A percentile compares a stretch with the other conserved stretches of the same genome.
Evolutionary conservation across 2,797 vertebrate genomes (phyloP).

Genomic region (Phrynocephalus vlangalii): DNA sequence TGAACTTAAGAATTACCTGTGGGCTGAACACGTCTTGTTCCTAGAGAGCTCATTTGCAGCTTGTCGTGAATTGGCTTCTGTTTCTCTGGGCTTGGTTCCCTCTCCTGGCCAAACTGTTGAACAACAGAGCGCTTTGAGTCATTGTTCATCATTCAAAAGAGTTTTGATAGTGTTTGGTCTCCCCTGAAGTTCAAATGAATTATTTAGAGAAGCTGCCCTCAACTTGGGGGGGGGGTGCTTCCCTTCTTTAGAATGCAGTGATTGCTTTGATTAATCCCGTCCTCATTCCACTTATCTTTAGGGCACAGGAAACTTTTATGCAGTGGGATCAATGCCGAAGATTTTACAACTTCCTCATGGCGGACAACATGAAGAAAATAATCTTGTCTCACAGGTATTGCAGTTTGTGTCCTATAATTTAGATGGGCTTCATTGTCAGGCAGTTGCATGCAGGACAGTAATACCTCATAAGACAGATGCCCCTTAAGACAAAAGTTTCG

Average conservation of each 20-base stretch:
- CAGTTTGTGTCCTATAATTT: neutral
- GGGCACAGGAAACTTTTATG: slow-evolving; percentile 97
- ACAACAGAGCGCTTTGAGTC: slow-evolving; percentile 30
- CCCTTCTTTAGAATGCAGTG: neutral
- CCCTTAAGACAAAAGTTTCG: no score
- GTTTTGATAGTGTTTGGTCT: neutral
- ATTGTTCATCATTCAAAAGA: slow-evolving; percentile 23
- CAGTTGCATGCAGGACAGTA: slow-evolving; percentile 2
- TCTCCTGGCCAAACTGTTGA: slow-evolving; percentile 63
- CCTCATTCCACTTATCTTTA: slow-evolving; percentile 61
- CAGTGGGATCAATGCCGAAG: slow-evolving; percentile 98
- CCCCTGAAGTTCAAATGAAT: slow-evolving; percentile 43
- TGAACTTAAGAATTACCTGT: slow-evolving; percentile 35
- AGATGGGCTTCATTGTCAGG: neutral
- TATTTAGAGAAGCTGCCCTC: slow-evolving; percentile 14
- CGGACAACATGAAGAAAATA: slow-evolving; percentile 99
- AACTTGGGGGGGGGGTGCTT: slow-evolving; percentile 29
- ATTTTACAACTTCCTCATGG: slow-evolving; percentile 99
- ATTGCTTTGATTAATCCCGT: neutral
- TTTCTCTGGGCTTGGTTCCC: slow-evolving; percentile 68
- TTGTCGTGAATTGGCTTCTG: neutral
- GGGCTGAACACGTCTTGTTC: neutral
- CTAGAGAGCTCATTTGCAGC: slow-evolving; percentile 6
- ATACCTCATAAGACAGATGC: no score
- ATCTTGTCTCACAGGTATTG: slow-evolving; percentile 96